Conservation (phyloP, 2,888 invertebrate species). For the Lithophane ornitopus region DNA sequence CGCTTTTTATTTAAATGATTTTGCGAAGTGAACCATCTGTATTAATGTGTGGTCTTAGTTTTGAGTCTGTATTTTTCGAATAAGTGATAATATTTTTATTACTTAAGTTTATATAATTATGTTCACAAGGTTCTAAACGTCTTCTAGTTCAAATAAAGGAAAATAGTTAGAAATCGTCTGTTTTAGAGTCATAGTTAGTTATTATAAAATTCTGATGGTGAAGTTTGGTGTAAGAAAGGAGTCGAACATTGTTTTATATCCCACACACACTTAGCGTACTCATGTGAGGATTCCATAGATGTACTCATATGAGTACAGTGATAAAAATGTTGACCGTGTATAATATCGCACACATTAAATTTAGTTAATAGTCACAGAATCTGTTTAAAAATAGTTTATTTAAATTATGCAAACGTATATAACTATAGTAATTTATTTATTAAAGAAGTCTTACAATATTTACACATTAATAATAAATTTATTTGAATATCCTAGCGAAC, state of each 20-base stretch:
- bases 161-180: conserved; percentile 41
- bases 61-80: conserved; percentile 48
- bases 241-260: conserved; percentile 7
- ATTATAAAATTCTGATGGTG: conserved; percentile 47
- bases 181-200: conserved; percentile 58
- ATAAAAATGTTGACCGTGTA: conserved; percentile 17
- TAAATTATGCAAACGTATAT: conserved; percentile 36
- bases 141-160: conserved; percentile 38
- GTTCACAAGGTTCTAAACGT: conserved; percentile 40
- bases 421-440: conserved; percentile 54
- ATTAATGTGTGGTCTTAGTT: conserved; percentile 18
- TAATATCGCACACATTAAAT: conserved; percentile 42
- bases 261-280: conserved; percentile 11
- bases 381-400: conserved; percentile 41
- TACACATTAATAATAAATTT: conserved; percentile 57
- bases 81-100: conserved; percentile 32
- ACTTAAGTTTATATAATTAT: conserved; percentile 24
- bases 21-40: not conserved
- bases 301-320: conserved; percentile 11
- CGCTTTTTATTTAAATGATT: too few relatives aligned
- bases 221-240: conserved; percentile 24
- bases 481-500: conserved; percentile 66
- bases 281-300: not conserved
- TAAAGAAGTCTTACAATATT: conserved; percentile 61
- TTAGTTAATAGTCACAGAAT: conserved; percentile 28